Percentiles rank a stretch among this genome's conserved stretches.
These are phyloP conservation scores for Lycia hirtaria DNA, from an alignment of 2,888 invertebrate genomes.

Conservation along the genomic window DNA sequence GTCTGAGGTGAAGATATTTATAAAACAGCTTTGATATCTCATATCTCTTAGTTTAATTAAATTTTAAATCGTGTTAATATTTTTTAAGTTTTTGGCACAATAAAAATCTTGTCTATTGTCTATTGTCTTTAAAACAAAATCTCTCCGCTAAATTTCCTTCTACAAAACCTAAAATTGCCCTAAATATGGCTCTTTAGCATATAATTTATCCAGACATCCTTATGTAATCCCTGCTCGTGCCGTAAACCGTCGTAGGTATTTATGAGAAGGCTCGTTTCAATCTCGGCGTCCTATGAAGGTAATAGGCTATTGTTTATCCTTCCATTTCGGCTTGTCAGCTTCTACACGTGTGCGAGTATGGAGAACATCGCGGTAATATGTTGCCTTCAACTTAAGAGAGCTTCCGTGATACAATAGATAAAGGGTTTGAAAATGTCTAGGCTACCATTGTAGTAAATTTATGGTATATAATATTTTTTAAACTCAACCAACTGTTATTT, in stretches of 20 bases:
- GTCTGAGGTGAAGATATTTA: too few relatives aligned
- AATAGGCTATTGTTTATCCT: constrained; percentile 61
- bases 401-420: background rate
- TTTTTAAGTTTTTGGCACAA: too few relatives aligned
- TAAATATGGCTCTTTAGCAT: constrained; percentile 25
- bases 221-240: constrained; percentile 41
- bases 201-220: constrained; percentile 28
- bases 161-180: constrained; percentile 13
- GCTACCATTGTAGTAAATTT: too few relatives aligned
- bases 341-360: constrained; percentile 58
- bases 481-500: too few relatives aligned
- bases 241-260: constrained; percentile 49
- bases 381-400: constrained; percentile 21
- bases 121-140: constrained; percentile 1
- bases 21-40: too few relatives aligned
- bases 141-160: constrained; percentile 1
- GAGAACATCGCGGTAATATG: constrained; percentile 55
- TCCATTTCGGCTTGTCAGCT: constrained; percentile 59
- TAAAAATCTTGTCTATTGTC: too few relatives aligned
- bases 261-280: constrained; percentile 61
- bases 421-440: background rate
- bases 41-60: too few relatives aligned
- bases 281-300: constrained; percentile 56
- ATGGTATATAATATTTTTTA: too few relatives aligned
- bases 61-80: too few relatives aligned